Conservation (phyloP, 1,140 invertebrate genomes). For the Cotesia glomerata region DNA sequence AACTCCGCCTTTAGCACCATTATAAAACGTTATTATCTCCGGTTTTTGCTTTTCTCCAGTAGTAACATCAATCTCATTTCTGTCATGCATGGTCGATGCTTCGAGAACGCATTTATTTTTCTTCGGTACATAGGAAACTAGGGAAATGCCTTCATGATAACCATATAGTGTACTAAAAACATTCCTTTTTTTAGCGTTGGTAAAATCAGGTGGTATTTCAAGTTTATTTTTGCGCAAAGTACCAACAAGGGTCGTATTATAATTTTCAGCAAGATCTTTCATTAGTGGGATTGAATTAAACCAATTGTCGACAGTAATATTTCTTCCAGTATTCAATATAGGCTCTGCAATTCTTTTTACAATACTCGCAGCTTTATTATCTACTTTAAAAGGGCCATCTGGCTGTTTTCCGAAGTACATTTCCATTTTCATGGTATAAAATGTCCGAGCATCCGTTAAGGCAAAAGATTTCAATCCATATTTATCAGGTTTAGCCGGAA, state of each 20-base stretch:
- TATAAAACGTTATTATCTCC: conserved; percentile 46
- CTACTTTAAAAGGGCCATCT: conserved; percentile 40
- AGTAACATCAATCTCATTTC: background rate
- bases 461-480: conserved; percentile 26
- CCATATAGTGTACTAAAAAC: conserved; percentile 34
- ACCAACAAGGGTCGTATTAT: conserved; percentile 50
- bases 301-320: conserved; percentile 56
- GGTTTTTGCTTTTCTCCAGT: conserved; percentile 41
- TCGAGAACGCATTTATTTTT: conserved; percentile 45
- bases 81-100: conserved; percentile 38
- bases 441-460: conserved; percentile 27
- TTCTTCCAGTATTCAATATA: conserved; percentile 47
- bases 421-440: conserved; percentile 21
- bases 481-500: conserved; percentile 42
- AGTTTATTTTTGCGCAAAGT: conserved; percentile 53
- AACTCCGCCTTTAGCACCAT: conserved; percentile 46
- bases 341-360: conserved; percentile 48
- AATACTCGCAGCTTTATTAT: conserved; percentile 43
- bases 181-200: conserved; percentile 35
- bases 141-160: conserved; percentile 41
- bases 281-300: conserved; percentile 48
- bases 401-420: conserved; percentile 50
- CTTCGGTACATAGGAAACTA: conserved; percentile 52
- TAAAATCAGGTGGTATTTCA: conserved; percentile 50
- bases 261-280: conserved; percentile 43